A percentile compares a stretch with the other conserved stretches of the same genome.
Conservation (phyloP, 2,888 invertebrate species). For the Gasteruption jaculator region DNA sequence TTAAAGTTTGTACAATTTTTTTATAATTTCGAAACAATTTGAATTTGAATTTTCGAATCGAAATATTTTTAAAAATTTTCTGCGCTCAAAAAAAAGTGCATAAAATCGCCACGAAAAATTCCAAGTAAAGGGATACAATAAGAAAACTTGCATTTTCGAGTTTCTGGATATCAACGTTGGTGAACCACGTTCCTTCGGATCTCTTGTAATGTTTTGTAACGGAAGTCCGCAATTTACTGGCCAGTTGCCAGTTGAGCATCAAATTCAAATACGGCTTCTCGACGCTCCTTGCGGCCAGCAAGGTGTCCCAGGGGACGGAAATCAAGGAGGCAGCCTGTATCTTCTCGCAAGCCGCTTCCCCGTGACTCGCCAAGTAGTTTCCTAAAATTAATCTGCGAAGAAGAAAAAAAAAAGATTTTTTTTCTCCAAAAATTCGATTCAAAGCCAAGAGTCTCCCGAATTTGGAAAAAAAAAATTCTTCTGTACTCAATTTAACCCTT, state of each 20-base stretch:
- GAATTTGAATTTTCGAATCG: too few species aligned
- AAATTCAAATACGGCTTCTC: conserved; percentile 69
- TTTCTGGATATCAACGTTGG: conserved; percentile 52
- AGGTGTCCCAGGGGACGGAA: conserved; percentile 76
- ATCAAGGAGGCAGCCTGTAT: conserved; percentile 68
- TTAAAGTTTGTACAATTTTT: too few species aligned
- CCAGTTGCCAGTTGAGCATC: conserved; percentile 69
- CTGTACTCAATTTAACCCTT: not conserved
- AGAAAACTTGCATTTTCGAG: conserved; percentile 49
- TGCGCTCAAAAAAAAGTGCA: too few species aligned
- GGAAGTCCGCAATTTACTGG: conserved; percentile 52
- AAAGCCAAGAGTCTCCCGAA: too few species aligned
- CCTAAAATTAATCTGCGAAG: conserved; percentile 58
- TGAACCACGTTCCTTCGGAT: conserved; percentile 30
- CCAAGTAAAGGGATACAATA: not conserved
- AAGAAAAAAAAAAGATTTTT: not conserved
- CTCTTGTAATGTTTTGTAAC: conserved; percentile 47
- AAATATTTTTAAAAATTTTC: too few species aligned
- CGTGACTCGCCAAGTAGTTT: conserved; percentile 67
- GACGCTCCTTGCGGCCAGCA: conserved; percentile 62
- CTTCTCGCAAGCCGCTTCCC: conserved; percentile 53
- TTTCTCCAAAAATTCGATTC: too few species aligned
- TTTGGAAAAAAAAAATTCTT: too few species aligned
- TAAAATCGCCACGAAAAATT: not conserved
- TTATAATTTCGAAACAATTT: too few species aligned